These are phyloP conservation scores for Oconnorella tubifera DNA, from an alignment of 2,888 invertebrate species.

Conservation along the genomic window DNA sequence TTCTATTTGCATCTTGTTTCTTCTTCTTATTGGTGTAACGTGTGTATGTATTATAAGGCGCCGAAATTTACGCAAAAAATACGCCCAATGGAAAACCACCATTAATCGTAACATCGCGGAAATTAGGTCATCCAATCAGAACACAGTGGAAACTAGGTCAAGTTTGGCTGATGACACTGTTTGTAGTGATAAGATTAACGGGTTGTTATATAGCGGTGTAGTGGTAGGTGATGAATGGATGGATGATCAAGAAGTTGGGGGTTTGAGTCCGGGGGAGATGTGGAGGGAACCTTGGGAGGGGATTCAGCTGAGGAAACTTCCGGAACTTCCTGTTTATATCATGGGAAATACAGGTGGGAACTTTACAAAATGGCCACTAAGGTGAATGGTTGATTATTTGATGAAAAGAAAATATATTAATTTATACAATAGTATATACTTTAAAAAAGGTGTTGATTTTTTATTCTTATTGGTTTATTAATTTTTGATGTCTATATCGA, in stretches of 20 bases:
- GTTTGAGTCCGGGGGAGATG: slow-evolving; percentile 1
- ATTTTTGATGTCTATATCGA: no score
- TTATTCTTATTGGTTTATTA: no score
- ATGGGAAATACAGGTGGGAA: slow-evolving; percentile 10
- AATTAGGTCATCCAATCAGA: slow-evolving; percentile 5
- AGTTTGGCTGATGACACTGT: neutral
- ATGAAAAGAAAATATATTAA: no score
- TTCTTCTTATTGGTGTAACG: slow-evolving; percentile 69
- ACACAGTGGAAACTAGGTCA: neutral
- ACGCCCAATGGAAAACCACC: slow-evolving; percentile 10
- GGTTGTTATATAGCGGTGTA: slow-evolving; percentile 7
- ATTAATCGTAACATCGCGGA: neutral
- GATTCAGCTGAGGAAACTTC: slow-evolving; percentile 48
- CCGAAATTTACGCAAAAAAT: neutral
- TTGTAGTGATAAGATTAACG: neutral
- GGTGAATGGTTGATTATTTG: no score
- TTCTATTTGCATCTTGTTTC: slow-evolving; percentile 66
- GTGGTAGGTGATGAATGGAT: slow-evolving; percentile 7
- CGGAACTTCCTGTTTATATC: slow-evolving; percentile 40
- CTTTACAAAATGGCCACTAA: no score
- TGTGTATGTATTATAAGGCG: slow-evolving; percentile 59
- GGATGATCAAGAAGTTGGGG: neutral
- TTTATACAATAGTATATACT: no score
- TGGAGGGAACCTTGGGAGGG: slow-evolving; percentile 29
- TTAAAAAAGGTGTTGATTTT: no score